phyloP scores from a whole-genome alignment of 1,140 invertebrate genomes.

The Centruroides vittatus region DNA sequence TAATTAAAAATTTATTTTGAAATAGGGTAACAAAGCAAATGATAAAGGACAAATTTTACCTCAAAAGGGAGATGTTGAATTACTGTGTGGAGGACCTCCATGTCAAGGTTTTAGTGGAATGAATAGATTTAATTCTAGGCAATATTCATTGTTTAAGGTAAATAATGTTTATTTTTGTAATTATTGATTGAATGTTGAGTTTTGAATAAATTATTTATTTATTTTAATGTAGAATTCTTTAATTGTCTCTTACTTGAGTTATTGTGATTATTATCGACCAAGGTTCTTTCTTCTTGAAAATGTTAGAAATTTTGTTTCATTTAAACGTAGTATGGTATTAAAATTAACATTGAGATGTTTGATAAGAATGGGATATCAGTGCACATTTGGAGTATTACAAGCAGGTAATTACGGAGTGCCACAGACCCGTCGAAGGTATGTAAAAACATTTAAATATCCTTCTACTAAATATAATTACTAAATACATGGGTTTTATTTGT shows the following conservation, averaged over 20 bases:
- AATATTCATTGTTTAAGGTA: conserved; percentile 70
- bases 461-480: too few relatives aligned
- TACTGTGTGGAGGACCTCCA: conserved; percentile 76
- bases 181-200: too few relatives aligned
- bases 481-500: too few relatives aligned
- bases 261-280: conserved; percentile 73
- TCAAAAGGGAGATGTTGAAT: conserved; percentile 61
- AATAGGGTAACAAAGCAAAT: conserved; percentile 37
- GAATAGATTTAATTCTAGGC: conserved; percentile 75
- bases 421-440: conserved; percentile 55
- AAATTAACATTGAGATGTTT: conserved; percentile 64
- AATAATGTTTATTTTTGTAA: conserved; percentile 1
- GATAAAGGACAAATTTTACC: conserved; percentile 48
- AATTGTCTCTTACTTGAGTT: conserved; percentile 68
- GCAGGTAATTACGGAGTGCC: conserved; percentile 75
- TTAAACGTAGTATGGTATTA: conserved; percentile 62
- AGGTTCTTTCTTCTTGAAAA: conserved; percentile 76
- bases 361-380: conserved; percentile 74
- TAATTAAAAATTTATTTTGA: background rate
- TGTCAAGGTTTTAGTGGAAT: conserved; percentile 84
- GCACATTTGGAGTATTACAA: conserved; percentile 70
- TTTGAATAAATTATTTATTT: background rate
- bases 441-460: conserved; percentile 6
- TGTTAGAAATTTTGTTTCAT: conserved; percentile 69
- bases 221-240: conserved; percentile 51